Conservation (phyloP, 2,888 invertebrate species). For the Caenorhabditis sulstoni region DNA sequence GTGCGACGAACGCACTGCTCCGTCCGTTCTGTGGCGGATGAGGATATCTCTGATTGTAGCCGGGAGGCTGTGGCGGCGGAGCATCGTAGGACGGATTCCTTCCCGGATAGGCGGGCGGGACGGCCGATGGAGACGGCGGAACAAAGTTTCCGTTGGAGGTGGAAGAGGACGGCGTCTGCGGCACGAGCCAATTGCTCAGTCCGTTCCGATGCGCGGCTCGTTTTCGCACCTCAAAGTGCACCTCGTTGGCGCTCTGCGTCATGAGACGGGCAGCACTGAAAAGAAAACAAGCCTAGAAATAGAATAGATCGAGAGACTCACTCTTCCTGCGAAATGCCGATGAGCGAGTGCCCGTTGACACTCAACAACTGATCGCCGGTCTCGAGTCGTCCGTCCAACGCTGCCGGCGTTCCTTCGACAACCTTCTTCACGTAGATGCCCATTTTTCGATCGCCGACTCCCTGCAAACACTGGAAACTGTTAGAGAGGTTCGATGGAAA, state of each 20-base stretch:
- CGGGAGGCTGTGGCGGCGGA: slow-evolving; percentile 24
- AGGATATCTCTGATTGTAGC: slow-evolving; percentile 57
- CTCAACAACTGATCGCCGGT: slow-evolving; percentile 97
- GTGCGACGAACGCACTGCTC: slow-evolving; percentile 33
- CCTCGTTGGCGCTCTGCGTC: slow-evolving; percentile 93
- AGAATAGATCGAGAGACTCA: slow-evolving; percentile 81
- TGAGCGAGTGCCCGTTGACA: slow-evolving; percentile 95
- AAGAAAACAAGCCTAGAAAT: no score
- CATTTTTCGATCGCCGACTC: slow-evolving; percentile 88
- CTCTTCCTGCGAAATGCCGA: slow-evolving; percentile 87
- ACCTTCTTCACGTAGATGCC: slow-evolving; percentile 99
- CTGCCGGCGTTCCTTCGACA: slow-evolving; percentile 87
- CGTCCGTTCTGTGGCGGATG: slow-evolving; percentile 38
- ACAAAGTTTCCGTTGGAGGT: slow-evolving; percentile 13
- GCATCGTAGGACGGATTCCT: slow-evolving; percentile 29
- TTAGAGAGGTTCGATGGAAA: not conserved
- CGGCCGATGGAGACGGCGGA: slow-evolving; percentile 21
- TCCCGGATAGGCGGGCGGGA: slow-evolving; percentile 27
- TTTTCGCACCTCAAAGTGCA: slow-evolving; percentile 95
- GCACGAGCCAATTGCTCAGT: slow-evolving; percentile 91
- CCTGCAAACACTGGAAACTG: slow-evolving; percentile 82
- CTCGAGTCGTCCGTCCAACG: slow-evolving; percentile 90
- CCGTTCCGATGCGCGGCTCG: slow-evolving; percentile 98
- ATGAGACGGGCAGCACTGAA: slow-evolving; percentile 94
- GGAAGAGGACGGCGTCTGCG: slow-evolving; percentile 86